Evolutionary conservation across 2,888 invertebrate genomes (phyloP), one percentile per base, ranked within the genome.

Genomic region (Aelia acuminata): DNA sequence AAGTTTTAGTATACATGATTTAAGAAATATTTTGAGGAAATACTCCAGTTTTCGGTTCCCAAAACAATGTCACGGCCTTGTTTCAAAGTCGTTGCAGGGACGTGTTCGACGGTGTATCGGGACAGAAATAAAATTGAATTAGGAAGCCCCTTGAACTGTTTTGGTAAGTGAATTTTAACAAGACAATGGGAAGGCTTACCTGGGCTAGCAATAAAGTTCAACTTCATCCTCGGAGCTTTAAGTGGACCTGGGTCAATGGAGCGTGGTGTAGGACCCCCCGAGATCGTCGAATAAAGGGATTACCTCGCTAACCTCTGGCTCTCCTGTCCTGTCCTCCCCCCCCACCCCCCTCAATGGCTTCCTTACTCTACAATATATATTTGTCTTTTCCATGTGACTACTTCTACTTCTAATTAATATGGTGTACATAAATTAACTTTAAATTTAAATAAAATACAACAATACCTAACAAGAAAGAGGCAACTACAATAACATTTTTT

Each of bases 121-220:
- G 11, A 43, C 13, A n/a, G 43, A 20, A 43, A 80, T 80, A 80
- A 80, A 80, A 80, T 80, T 43, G 43, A 80, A 80, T 80, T 43
- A 39, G n/a, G 43, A 80, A 80, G 80, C n/a, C 80, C 43, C 80
- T 80, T 43, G 80, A 80, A 80, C 80, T 22, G n/a, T 80, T 80
- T 80, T 80, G 80, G 39, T 80, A 80, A 80, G 80, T 80, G 80
- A 80, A 80, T 80, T 80, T 80, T 80, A 80, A 80, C 80, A 80
- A 80, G 0, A 80, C 80, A 80, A 80, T 43, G 80, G 80, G 39
- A 13, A 35, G 80, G 80, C 80, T 80, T 43, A 39, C 80, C 43
- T 80, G 80, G 22, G 39, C 3, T 15, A 80, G 80, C 80, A 43
- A 80, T 80, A 80, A 80, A 80, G 80, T 43, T 80, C 80, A 80